Conservation (phyloP, 2,113 vertebrate species). For the Seriola aureovittata region DNA sequence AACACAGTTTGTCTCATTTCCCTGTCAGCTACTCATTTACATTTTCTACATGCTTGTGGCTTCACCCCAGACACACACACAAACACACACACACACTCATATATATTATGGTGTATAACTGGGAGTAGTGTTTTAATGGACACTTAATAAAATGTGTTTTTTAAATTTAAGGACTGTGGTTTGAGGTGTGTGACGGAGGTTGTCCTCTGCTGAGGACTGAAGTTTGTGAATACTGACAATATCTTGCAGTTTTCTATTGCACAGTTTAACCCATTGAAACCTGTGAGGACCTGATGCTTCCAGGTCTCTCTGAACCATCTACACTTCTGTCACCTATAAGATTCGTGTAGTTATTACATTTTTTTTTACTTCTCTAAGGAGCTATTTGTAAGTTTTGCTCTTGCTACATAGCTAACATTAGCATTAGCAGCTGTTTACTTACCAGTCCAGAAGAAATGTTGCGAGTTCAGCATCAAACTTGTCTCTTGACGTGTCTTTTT, state of each 20-base stretch:
- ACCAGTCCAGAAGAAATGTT: no score
- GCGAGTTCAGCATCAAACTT: no score
- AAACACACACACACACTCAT: background rate
- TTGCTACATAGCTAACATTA: no score
- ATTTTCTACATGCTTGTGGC: conserved; percentile 66
- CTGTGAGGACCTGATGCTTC: no score
- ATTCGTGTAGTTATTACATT: no score
- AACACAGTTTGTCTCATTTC: conserved; percentile 57
- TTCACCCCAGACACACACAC: conserved; percentile 21
- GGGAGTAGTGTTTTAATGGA: conserved; percentile 59
- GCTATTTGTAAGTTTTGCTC: no score
- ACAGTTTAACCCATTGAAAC: conserved; percentile 1
- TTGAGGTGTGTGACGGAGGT: conserved; percentile 34
- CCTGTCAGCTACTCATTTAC: conserved; percentile 55
- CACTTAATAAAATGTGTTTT: conserved; percentile 61
- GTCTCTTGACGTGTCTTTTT: no score
- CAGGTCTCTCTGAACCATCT: no score
- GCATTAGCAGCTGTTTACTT: no score
- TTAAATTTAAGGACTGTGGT: conserved; percentile 46
- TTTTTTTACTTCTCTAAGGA: no score
- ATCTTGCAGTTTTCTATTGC: background rate
- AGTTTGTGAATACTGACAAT: background rate
- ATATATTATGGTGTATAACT: conserved; percentile 34
- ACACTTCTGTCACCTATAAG: no score
- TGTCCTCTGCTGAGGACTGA: conserved; percentile 14